These are phyloP conservation scores for Seison nebaliae DNA, from an alignment of 1,140 invertebrate genomes.

Conservation along the genomic window DNA sequence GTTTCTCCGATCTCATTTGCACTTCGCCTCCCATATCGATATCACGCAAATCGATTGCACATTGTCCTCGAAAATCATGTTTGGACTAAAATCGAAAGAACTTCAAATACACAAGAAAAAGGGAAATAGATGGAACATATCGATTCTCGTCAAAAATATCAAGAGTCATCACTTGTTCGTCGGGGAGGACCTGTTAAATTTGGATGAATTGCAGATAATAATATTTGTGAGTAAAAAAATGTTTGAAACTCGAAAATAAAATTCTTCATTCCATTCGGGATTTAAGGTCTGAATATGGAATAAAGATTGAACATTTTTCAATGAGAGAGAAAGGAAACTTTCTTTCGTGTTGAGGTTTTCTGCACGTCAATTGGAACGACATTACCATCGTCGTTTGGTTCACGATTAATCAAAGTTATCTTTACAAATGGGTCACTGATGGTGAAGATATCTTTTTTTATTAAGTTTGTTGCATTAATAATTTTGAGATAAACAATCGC, in stretches of 20 bases:
- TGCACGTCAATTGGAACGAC: too few species aligned
- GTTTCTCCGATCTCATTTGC: background rate
- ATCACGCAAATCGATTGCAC: background rate
- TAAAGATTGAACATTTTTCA: too few species aligned
- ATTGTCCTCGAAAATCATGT: background rate
- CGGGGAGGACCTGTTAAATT: background rate
- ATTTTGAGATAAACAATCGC: too few species aligned
- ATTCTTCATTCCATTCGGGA: background rate
- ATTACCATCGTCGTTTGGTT: too few species aligned
- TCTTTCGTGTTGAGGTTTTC: too few species aligned
- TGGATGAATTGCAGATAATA: background rate
- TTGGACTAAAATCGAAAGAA: background rate
- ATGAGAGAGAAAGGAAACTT: too few species aligned
- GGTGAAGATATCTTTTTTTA: too few species aligned
- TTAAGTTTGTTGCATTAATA: too few species aligned
- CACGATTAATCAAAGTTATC: too few species aligned
- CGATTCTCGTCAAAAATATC: background rate
- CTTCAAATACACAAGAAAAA: background rate
- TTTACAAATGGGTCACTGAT: too few species aligned
- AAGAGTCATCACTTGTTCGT: background rate
- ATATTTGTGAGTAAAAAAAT: background rate
- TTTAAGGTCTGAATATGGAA: background rate
- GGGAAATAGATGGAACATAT: background rate
- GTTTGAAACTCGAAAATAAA: background rate
- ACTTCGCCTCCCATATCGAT: background rate